Conservation (phyloP, 2,797 vertebrate species). For the Enteromius paludinosus region DNA sequence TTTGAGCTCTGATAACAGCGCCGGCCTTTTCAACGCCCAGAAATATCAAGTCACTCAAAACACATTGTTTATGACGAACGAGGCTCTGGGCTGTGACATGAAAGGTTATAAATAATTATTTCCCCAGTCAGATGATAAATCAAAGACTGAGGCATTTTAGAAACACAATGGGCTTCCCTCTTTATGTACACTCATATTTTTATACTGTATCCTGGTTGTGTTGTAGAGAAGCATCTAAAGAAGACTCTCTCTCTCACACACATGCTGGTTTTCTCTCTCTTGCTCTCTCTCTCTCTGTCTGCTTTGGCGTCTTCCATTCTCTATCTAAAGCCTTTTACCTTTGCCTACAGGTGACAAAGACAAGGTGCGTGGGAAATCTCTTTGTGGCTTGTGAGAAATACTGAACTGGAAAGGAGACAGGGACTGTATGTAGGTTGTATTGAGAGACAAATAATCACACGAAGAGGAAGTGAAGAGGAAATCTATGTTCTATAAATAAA, state of each 20-base stretch:
- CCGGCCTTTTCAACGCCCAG: conserved; percentile 62
- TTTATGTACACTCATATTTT: neutral
- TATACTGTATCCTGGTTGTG: neutral
- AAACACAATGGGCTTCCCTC: conserved; percentile 28
- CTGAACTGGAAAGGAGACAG: neutral
- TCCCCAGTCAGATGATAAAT: conserved; percentile 43
- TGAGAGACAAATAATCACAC: neutral
- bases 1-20: conserved; percentile 53
- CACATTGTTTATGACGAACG: conserved; percentile 55
- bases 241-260: neutral
- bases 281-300: neutral
- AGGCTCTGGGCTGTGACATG: conserved; percentile 43
- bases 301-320: neutral
- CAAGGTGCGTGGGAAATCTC: neutral
- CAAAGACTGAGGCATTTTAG: conserved; percentile 24
- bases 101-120: conserved; percentile 57
- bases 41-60: conserved; percentile 59
- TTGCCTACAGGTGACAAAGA: neutral
- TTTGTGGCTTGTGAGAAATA: neutral
- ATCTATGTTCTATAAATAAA: neutral
- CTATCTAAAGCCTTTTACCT: neutral
- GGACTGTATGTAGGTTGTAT: neutral
- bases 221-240: neutral
- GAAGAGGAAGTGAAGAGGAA: neutral
- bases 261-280: neutral